Evolutionary conservation across 2,113 vertebrate species (phyloP).

Genomic region (Acanthochromis polyacanthus): DNA sequence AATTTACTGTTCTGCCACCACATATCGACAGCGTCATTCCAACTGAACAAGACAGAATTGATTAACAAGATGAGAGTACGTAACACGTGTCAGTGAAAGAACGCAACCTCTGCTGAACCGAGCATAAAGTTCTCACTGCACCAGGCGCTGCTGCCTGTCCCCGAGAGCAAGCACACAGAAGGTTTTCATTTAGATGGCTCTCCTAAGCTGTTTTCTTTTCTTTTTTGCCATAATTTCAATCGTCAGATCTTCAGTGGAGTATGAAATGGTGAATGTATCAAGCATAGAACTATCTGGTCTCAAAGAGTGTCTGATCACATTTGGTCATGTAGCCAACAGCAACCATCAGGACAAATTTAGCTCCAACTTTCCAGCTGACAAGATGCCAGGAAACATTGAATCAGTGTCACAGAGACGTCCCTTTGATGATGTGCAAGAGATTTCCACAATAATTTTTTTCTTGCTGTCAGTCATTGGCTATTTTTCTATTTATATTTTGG

Average conservation of each 20-base stretch:
- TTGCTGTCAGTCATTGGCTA: neutral
- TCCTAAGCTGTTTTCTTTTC: neutral
- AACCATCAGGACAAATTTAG: neutral
- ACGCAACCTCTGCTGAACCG: neutral
- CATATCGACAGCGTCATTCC: neutral
- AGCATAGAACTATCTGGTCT: neutral
- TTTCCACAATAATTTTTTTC: constrained; percentile 1
- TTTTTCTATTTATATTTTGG: neutral
- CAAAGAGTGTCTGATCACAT: neutral
- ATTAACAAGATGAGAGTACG: constrained; percentile 12
- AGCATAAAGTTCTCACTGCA: neutral
- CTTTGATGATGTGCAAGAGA: neutral
- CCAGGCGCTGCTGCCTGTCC: neutral
- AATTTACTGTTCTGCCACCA: constrained; percentile 3
- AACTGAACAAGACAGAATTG: constrained; percentile 17
- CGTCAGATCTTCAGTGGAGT: neutral
- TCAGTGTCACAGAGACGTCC: constrained; percentile 21
- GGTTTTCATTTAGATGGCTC: constrained; percentile 15
- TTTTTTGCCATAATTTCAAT: neutral
- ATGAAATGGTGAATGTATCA: neutral
- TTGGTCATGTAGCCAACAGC: neutral
- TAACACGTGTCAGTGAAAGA: constrained; percentile 9
- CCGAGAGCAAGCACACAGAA: neutral
- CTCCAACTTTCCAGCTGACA: neutral
- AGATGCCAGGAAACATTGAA: constrained; percentile 10